phyloP scores from a whole-genome alignment of 1,140 invertebrate species.

The Drosophila littoralis region DNA sequence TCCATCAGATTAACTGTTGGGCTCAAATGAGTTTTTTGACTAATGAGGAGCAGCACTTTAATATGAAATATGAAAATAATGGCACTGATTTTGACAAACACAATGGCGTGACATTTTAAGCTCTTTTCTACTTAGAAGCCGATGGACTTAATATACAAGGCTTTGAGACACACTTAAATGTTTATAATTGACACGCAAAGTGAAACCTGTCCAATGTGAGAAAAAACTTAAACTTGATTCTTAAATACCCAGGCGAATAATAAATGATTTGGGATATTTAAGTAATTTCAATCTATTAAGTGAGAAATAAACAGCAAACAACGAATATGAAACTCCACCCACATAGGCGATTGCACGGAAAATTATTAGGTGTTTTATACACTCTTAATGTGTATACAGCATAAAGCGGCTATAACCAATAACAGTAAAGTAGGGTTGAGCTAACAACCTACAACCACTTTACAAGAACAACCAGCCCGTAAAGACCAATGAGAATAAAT shows the following conservation, averaged over 20 bases:
- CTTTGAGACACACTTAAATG: too few relatives aligned
- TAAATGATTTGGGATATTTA: neutral
- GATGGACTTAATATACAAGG: too few relatives aligned
- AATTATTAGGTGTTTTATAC: constrained; percentile 65
- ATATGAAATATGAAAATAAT: too few relatives aligned
- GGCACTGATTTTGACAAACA: too few relatives aligned
- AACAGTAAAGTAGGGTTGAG: constrained; percentile 61
- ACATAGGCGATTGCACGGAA: constrained; percentile 33
- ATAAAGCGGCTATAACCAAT: constrained; percentile 61
- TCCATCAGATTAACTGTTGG: too few relatives aligned
- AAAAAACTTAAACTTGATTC: too few relatives aligned
- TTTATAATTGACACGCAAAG: too few relatives aligned
- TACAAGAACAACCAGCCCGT: constrained; percentile 26
- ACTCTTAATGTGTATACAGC: constrained; percentile 51
- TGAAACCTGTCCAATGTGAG: too few relatives aligned
- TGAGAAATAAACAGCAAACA: neutral
- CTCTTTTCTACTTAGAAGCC: too few relatives aligned
- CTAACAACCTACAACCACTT: constrained; percentile 51
- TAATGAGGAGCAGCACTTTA: too few relatives aligned
- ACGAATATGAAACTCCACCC: constrained; percentile 48
- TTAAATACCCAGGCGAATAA: neutral
- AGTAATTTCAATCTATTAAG: neutral
- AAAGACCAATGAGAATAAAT: constrained; percentile 63
- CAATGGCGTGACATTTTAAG: too few relatives aligned
- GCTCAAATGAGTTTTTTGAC: too few relatives aligned